Base-by-base conservation (phyloP, 2,113 vertebrate species). In the Marmota flaviventris region DNA sequence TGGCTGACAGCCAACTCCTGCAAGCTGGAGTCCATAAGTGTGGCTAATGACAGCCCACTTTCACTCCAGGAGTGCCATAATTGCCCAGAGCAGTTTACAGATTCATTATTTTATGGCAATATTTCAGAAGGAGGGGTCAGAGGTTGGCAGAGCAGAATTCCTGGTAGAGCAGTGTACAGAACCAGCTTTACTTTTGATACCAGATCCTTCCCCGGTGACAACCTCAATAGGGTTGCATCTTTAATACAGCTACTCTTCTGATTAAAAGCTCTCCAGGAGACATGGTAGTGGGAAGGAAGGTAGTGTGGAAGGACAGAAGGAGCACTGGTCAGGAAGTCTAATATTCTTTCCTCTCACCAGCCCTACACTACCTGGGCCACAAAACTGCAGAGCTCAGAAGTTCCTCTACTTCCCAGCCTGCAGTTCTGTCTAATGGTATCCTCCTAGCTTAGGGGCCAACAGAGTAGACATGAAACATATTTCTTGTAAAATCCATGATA, bases 1-100 rank as follows among this genome's bases (percentile, higher is more conserved):
- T 99, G 99, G 99, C 99, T 37, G 88, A 48, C 96, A 89, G 99
- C 99, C 99, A 99, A 97, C 96, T 96, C 96, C 97, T 86, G 98
- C 99, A 99, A 99, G 99, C 99, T 99, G 99, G 98, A 98, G 98
- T 99, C 99, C 98, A 99, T 99, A 99, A 99, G 99, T 98, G 97
- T 98, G 98, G 98, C 98, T 99, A 99, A 99, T 98, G 99, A 99
- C 99, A 99, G 98, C 90, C 97, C 98, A 98, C 98, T 99, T 99
- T 99, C 99, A 98, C 98, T 99, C 98, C 98, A 97, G 96, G 97
- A 98, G 98, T 82, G 72, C 98, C 98, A 98, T 99, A 99, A 99
- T 99, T 99, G 99, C 99, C 98, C 98, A 96, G 98, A 97, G 98
- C 98, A 98, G 98, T 98, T 99, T 99, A 99, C 98, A 98, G 98